These are phyloP conservation scores for Epinotia bilunana DNA, from an alignment of 2,888 invertebrate species.

Conservation along the genomic window DNA sequence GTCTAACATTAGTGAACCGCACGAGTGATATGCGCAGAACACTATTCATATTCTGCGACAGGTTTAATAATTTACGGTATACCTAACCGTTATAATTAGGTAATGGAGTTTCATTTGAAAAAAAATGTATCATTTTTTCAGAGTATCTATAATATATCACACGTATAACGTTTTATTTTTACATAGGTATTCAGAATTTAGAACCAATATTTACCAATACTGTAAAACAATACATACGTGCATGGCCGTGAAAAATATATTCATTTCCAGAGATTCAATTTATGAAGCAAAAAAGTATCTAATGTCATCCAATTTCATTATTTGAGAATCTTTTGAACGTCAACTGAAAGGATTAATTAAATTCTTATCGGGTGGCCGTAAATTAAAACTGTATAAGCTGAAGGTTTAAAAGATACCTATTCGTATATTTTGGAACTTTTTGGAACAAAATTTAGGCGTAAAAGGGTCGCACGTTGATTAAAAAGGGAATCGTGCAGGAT, in stretches of 20 bases:
- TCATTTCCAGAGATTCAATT: not conserved
- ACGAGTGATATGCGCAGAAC: too few species aligned
- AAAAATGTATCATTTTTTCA: too few species aligned
- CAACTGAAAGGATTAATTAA: constrained; percentile 39
- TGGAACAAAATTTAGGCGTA: constrained; percentile 4
- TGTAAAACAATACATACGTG: not conserved
- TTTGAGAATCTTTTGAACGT: constrained; percentile 27
- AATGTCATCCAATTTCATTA: constrained; percentile 22
- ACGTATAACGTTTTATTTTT: too few species aligned
- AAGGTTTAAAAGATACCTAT: constrained; percentile 19
- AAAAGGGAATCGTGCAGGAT: not conserved
- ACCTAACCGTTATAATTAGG: too few species aligned
- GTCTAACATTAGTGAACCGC: too few species aligned
- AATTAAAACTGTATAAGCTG: constrained; percentile 42
- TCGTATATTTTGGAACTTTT: constrained; percentile 11
- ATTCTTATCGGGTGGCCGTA: constrained; percentile 29
- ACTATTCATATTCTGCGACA: too few species aligned
- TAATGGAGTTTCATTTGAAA: too few species aligned
- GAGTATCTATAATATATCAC: too few species aligned
- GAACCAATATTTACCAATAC: too few species aligned
- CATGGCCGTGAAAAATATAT: not conserved
- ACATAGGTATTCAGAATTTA: too few species aligned
- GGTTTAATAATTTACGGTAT: too few species aligned
- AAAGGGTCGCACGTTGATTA: constrained; percentile 1
- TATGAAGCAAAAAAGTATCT: constrained; percentile 17